These are phyloP conservation scores for Enteromius thamalakanensis DNA, from an alignment of 2,797 vertebrate species.

Conservation along the genomic window DNA sequence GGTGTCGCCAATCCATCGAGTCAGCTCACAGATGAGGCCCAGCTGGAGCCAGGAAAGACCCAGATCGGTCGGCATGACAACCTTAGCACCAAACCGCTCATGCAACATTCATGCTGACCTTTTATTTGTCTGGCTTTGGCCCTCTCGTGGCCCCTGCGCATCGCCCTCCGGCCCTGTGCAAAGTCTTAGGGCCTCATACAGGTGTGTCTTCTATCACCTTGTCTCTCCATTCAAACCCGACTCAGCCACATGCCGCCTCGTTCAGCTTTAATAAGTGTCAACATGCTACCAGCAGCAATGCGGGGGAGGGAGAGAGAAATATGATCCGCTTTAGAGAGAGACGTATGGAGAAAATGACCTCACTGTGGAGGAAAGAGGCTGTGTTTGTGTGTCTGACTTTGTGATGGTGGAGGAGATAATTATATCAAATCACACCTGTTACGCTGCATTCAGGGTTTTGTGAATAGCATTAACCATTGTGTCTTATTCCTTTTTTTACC, in stretches of 20 bases:
- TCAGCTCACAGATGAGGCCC: slow-evolving; percentile 62
- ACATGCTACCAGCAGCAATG: slow-evolving; percentile 50
- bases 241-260: slow-evolving; percentile 50
- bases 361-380: slow-evolving; percentile 38
- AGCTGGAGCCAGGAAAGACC: slow-evolving; percentile 68
- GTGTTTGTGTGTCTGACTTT: slow-evolving; percentile 36
- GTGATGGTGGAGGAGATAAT: slow-evolving; percentile 41
- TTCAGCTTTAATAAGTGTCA: slow-evolving; percentile 60
- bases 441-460: slow-evolving; percentile 28
- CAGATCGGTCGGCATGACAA: slow-evolving; percentile 74
- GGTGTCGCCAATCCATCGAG: slow-evolving; percentile 55
- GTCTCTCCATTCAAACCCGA: slow-evolving; percentile 27
- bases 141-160: slow-evolving; percentile 31
- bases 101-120: slow-evolving; percentile 85
- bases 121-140: slow-evolving; percentile 57
- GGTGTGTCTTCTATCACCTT: slow-evolving; percentile 46
- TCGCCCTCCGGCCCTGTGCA: neutral
- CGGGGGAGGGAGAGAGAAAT: slow-evolving; percentile 34
- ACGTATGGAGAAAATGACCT: slow-evolving; percentile 50
- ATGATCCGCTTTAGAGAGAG: slow-evolving; percentile 46
- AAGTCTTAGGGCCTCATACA: slow-evolving; percentile 36
- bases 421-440: slow-evolving; percentile 42
- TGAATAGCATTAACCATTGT: slow-evolving; percentile 24
- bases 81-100: slow-evolving; percentile 72
- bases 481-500: neutral